phyloP scores from a whole-genome alignment of 2,113 vertebrate species.

The Siniperca chuatsi region DNA sequence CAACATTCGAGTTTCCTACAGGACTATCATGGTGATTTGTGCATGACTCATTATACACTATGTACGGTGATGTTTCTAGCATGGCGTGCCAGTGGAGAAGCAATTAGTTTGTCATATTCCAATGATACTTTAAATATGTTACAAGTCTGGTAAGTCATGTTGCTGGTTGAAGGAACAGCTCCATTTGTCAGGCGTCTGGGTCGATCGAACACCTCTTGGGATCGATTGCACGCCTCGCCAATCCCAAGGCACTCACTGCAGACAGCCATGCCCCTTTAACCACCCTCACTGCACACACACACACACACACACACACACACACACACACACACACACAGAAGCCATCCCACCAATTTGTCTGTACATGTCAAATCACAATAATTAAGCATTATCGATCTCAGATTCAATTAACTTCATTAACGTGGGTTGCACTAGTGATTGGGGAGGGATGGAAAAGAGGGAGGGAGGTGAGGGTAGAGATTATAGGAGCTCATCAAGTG shows the following conservation, averaged over 20 bases:
- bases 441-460: conserved; percentile 57
- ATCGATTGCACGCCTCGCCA: conserved; percentile 89
- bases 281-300: conserved; percentile 49
- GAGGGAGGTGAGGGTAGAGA: conserved; percentile 50
- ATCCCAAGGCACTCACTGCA: conserved; percentile 48
- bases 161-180: conserved; percentile 39
- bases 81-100: background rate
- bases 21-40: background rate
- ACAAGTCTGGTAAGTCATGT: conserved; percentile 21
- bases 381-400: conserved; percentile 99
- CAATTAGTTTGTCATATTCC: background rate
- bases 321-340: conserved; percentile 81
- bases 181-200: conserved; percentile 89
- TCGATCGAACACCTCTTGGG: conserved; percentile 90
- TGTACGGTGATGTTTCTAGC: background rate
- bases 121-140: conserved; percentile 30
- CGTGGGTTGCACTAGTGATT: conserved; percentile 86
- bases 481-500: conserved; percentile 68
- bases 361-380: conserved; percentile 98
- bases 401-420: conserved; percentile 99
- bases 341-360: conserved; percentile 92
- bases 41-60: background rate
- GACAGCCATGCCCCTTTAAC: conserved; percentile 58
- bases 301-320: conserved; percentile 85
- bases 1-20: background rate